Evolutionary conservation across 2,888 invertebrate genomes (phyloP).

Genomic region (Cosmorhoe ocellata): DNA sequence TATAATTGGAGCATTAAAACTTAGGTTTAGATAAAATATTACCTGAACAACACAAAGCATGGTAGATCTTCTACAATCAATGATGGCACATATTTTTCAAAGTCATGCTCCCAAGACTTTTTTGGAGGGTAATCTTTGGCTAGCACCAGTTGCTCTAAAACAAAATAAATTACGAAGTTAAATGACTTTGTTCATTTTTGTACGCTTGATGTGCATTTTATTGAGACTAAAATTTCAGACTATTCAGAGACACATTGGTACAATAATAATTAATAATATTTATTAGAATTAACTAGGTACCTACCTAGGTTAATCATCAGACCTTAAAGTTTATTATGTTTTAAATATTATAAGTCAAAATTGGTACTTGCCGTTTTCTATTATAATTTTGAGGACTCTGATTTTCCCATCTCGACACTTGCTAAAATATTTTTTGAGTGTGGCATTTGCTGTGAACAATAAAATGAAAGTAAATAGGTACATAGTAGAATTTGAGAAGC

Average conservation of each 20-base stretch:
- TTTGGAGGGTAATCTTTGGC: conserved; percentile 85
- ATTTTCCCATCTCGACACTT: conserved; percentile 92
- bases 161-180: neutral
- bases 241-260: too few relatives aligned
- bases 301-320: too few relatives aligned
- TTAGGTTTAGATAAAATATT: conserved; percentile 29
- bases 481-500: neutral
- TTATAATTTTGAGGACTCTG: conserved; percentile 91
- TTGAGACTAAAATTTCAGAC: too few relatives aligned
- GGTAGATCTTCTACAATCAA: conserved; percentile 91
- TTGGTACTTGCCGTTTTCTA: conserved; percentile 88
- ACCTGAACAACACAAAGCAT: conserved; percentile 95
- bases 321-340: too few relatives aligned
- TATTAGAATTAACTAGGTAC: too few relatives aligned
- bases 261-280: too few relatives aligned
- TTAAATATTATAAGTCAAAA: neutral
- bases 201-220: too few relatives aligned
- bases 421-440: conserved; percentile 90
- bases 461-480: neutral
- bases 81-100: conserved; percentile 87
- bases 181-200: neutral
- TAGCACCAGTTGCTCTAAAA: conserved; percentile 88
- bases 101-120: conserved; percentile 93
- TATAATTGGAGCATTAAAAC: too few relatives aligned
- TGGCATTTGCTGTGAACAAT: conserved; percentile 87